phyloP scores from a whole-genome alignment of 2,797 vertebrate genomes.

The Nannoperca obscura region DNA sequence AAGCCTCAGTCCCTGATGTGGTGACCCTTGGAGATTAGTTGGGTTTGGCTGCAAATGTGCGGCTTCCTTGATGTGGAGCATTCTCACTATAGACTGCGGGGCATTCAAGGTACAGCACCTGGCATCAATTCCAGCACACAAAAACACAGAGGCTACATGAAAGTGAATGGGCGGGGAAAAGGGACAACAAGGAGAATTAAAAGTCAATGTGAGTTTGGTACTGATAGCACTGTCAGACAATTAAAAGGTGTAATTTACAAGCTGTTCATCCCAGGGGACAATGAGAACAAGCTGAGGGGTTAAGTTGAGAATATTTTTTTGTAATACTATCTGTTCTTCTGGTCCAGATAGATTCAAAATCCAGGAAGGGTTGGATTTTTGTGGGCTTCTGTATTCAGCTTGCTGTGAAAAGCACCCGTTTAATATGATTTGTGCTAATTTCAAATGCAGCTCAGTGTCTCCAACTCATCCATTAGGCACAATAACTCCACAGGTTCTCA shows the following conservation, averaged over 20 bases:
- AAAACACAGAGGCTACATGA: constrained; percentile 74
- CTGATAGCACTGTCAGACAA: constrained; percentile 55
- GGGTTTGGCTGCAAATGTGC: constrained; percentile 70
- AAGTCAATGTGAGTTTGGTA: constrained; percentile 54
- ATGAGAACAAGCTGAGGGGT: constrained; percentile 43
- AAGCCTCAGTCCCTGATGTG: constrained; percentile 70
- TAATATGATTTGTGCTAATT: constrained; percentile 52
- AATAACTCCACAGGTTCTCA: constrained; percentile 67
- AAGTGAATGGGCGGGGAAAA: constrained; percentile 68
- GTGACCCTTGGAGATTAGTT: constrained; percentile 71
- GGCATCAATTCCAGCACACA: constrained; percentile 76
- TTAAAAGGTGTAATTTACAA: constrained; percentile 76
- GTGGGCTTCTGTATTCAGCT: constrained; percentile 20
- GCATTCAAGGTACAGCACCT: constrained; percentile 81
- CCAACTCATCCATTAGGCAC: constrained; percentile 52
- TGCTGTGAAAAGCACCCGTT: constrained; percentile 56
- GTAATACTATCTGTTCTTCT: constrained; percentile 71
- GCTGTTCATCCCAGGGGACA: constrained; percentile 58
- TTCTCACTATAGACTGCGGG: constrained; percentile 69
- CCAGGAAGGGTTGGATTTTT: constrained; percentile 29
- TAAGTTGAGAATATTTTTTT: constrained; percentile 37
- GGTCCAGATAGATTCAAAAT: constrained; percentile 31
- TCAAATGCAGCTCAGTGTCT: constrained; percentile 59
- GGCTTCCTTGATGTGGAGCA: constrained; percentile 80
- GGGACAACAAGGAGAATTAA: constrained; percentile 61